These are phyloP conservation scores for Daubentonia madagascariensis DNA, from an alignment of 2,113 vertebrate genomes.

Conservation along the genomic window DNA sequence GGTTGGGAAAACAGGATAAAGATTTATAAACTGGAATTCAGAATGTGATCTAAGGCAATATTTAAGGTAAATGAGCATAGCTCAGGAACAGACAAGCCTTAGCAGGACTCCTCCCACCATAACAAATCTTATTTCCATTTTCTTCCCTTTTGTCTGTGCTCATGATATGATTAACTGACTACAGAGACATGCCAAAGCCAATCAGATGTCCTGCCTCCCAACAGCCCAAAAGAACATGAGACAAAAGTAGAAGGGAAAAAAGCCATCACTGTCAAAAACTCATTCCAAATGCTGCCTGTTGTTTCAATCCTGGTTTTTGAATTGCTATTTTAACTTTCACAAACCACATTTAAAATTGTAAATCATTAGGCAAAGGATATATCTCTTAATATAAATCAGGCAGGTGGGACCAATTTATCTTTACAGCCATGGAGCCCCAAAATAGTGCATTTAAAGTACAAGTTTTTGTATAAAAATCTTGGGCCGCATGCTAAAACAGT, in stretches of 20 bases:
- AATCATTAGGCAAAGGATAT: not conserved
- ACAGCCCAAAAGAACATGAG: not conserved
- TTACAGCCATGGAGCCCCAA: not conserved
- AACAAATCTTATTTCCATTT: slow-evolving; percentile 24
- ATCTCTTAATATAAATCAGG: slow-evolving; percentile 19
- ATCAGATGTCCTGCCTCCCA: not conserved
- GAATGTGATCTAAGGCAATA: not conserved
- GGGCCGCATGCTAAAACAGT: not conserved
- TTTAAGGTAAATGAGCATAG: not conserved
- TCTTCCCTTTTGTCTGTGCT: not conserved
- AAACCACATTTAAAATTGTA: not conserved
- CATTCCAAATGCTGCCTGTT: not conserved
- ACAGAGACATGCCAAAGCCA: not conserved
- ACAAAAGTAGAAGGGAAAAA: not conserved
- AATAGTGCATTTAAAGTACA: not conserved
- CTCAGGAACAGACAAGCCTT: slow-evolving; percentile 21
- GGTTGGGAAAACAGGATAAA: not conserved
- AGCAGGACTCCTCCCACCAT: not conserved
- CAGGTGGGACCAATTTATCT: not conserved
- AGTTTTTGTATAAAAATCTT: not conserved
- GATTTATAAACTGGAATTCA: not conserved
- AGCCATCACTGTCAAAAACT: not conserved
- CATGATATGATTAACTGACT: not conserved
- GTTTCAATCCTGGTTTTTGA: not conserved
- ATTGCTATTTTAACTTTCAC: not conserved